Base-by-base conservation (phyloP, 1,140 invertebrate species). In the Drosophila pseudoananassae region DNA sequence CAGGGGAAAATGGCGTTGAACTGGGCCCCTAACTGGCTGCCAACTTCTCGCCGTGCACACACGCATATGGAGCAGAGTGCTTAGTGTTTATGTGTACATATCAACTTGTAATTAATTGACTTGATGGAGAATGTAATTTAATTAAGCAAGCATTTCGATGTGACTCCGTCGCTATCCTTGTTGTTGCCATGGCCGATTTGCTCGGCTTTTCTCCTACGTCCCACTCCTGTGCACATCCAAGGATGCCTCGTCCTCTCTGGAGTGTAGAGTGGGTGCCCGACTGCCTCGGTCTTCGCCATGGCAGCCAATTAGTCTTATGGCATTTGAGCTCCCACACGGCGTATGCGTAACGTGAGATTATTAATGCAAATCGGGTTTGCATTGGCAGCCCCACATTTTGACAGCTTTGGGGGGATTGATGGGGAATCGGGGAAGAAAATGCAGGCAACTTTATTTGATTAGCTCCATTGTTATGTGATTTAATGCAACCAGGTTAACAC, bases 81-180 rank as follows among this genome's bases (percentile, higher is more conserved):
- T 54, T 45, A 49, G 60, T 59, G 61, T 60, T 53, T 76, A 56
- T 43, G 64, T 79, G 72, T 83, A 57, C 59, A 59, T 79, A 69
- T 80, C 78, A 80, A 90, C 69, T 90, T 73, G 87, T 83, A 82
- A 90, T 90, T 90, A 90, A 90, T 90, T 90, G 82, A 87, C 87
- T 90, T 90, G 82, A 90, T 90, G 88, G 82, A 90, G 89, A 90
- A 90, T 87, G 82, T 90, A 87, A 90, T 90, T 90, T 87, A 79
- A 90, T 90, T 90, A 90, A 87, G 76, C 84, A 88, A 74, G 78
- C 75, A 88, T 84, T 89, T 88, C 79, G 78, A 89, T 88, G 76
- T 53, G 74, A 58, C 75, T 89, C 66, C 52, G 27, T n/a, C 15
- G 79, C 84, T 72, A 63, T 79, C 36, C 69, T 56, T 61, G 43